Conservation (phyloP, 2,113 vertebrate species). For the Caretta caretta region DNA sequence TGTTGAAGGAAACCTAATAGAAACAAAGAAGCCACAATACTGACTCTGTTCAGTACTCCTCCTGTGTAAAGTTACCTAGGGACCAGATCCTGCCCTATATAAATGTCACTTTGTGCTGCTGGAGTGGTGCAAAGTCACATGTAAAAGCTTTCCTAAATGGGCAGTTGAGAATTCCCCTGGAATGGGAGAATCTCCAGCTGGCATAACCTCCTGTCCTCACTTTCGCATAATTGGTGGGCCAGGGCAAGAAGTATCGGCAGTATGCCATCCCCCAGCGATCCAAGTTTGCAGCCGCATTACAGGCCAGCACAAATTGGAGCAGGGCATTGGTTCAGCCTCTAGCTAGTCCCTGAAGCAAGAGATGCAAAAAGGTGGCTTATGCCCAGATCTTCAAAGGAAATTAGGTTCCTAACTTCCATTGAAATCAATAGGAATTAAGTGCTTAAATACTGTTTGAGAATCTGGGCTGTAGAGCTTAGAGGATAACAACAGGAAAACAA, state of each 20-base stretch:
- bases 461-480: background rate
- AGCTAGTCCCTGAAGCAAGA: background rate
- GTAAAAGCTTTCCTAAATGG: background rate
- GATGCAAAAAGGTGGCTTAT: background rate
- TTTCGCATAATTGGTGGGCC: background rate
- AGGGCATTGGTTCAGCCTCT: background rate
- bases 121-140: background rate
- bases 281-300: background rate
- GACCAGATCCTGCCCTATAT: background rate
- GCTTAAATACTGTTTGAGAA: too few relatives aligned
- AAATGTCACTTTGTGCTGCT: background rate
- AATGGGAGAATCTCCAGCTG: background rate
- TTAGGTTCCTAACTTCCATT: background rate
- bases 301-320: background rate
- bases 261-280: background rate
- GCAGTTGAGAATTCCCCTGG: background rate
- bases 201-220: background rate
- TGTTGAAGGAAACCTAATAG: background rate
- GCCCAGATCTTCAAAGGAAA: background rate
- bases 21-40: background rate
- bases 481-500: background rate
- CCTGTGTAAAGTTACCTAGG: constrained; percentile 7
- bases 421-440: too few relatives aligned
- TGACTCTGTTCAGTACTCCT: background rate
- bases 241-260: background rate